These are phyloP conservation scores for Syngnathoides biaculeatus DNA, from an alignment of 2,113 vertebrate species.

Conservation along the genomic window DNA sequence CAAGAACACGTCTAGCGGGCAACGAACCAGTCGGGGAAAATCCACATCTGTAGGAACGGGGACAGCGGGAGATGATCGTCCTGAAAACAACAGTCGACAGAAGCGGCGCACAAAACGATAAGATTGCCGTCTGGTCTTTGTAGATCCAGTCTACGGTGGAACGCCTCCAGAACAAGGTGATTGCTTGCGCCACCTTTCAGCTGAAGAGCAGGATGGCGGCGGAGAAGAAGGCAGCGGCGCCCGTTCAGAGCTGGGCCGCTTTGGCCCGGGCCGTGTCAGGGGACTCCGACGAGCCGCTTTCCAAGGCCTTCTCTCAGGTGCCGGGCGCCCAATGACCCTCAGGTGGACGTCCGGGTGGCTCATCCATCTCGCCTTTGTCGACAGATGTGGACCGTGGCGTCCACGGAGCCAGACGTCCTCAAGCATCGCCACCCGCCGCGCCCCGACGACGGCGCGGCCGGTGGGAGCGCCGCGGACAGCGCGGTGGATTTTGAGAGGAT, in stretches of 20 bases:
- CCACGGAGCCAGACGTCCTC: conserved; percentile 65
- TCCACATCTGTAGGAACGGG: no score
- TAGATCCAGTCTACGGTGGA: conserved; percentile 61
- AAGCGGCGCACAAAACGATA: no score
- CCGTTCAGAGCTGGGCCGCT: conserved; percentile 62
- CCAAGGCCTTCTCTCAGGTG: conserved; percentile 68
- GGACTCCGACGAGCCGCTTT: conserved; percentile 42
- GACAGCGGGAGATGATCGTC: no score
- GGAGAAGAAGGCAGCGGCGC: conserved; percentile 31
- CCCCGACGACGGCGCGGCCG: neutral
- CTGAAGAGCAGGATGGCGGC: conserved; percentile 30
- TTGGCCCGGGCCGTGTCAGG: conserved; percentile 53
- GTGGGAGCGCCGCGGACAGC: neutral
- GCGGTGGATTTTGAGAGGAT: conserved; percentile 71
- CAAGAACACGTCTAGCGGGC: no score
- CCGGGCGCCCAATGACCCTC: neutral
- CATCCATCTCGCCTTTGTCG: neutral
- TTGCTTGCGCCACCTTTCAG: conserved; percentile 17
- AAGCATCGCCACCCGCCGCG: conserved; percentile 49
- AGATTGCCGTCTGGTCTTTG: no score
- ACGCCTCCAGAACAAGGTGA: conserved; percentile 47
- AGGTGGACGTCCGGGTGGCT: neutral
- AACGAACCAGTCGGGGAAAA: no score
- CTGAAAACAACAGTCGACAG: no score
- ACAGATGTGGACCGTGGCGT: conserved; percentile 65